Evolutionary conservation across 2,888 invertebrate genomes (phyloP).

Genomic region (Sipha maydis): DNA sequence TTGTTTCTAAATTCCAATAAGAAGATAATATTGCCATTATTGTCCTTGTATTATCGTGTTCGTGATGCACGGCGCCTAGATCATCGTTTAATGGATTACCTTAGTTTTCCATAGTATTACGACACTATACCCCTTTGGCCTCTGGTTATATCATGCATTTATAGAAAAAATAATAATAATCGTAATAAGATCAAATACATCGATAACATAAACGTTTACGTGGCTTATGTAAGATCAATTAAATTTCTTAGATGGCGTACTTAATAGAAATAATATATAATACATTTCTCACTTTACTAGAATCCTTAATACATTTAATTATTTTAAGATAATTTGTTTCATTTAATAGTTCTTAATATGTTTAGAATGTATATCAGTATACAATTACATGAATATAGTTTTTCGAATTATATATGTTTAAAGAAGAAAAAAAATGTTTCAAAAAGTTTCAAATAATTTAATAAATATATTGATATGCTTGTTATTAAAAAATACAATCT

Average conservation of each 20-base stretch:
- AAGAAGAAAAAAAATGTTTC: too few species aligned
- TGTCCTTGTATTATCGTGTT: slow-evolving; percentile 33
- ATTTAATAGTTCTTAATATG: too few species aligned
- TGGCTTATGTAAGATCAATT: background rate
- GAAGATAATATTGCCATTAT: slow-evolving; percentile 28
- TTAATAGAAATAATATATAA: background rate
- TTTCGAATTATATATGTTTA: too few species aligned
- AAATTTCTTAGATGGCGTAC: background rate
- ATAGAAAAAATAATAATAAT: background rate
- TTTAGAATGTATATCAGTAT: too few species aligned
- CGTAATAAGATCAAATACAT: slow-evolving; percentile 15
- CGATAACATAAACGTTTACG: slow-evolving; percentile 1
- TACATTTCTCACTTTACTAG: background rate
- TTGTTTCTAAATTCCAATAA: slow-evolving; percentile 30
- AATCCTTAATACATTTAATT: too few species aligned
- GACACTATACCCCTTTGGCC: background rate
- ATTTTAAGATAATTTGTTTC: too few species aligned
- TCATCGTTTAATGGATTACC: slow-evolving; percentile 20
- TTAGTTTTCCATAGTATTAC: slow-evolving; percentile 30
- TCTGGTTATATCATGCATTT: background rate
- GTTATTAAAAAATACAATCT: background rate
- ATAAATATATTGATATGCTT: too few species aligned
- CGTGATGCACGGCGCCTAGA: slow-evolving; percentile 49
- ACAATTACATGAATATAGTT: too few species aligned
- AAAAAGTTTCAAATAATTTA: too few species aligned